These are phyloP conservation scores for Puma concolor DNA, from an alignment of 2,113 vertebrate genomes.

Conservation along the genomic window DNA sequence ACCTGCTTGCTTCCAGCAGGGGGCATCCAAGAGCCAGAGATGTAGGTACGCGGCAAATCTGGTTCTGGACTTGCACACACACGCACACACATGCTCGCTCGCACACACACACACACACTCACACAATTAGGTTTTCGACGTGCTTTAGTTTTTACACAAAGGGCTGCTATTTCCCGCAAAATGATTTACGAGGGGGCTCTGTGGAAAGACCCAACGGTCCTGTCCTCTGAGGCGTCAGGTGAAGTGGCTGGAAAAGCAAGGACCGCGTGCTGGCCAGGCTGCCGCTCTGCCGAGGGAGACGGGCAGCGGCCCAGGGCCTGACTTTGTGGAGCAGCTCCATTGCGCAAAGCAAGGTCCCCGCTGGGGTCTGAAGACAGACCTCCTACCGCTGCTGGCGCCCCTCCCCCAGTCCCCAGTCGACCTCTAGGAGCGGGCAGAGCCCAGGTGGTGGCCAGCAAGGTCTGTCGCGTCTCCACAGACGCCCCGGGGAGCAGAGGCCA, in stretches of 20 bases:
- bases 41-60: background rate
- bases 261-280: background rate
- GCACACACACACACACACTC: background rate
- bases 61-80: background rate
- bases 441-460: background rate
- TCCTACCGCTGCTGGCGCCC: background rate
- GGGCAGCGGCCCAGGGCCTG: background rate
- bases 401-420: background rate
- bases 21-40: background rate
- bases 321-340: background rate
- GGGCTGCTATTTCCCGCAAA: background rate
- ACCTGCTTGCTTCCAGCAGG: background rate
- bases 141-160: background rate
- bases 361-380: background rate
- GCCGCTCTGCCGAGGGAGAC: background rate
- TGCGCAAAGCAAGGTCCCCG: background rate
- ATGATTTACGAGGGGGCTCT: background rate
- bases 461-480: background rate
- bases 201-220: background rate
- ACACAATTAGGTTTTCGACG: background rate
- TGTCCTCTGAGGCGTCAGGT: background rate
- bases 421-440: background rate
- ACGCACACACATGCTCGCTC: background rate
- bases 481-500: background rate
- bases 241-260: slow-evolving; percentile 27